Conservation (phyloP, 2,888 invertebrate genomes). For the Nesidiocoris tenuis region DNA sequence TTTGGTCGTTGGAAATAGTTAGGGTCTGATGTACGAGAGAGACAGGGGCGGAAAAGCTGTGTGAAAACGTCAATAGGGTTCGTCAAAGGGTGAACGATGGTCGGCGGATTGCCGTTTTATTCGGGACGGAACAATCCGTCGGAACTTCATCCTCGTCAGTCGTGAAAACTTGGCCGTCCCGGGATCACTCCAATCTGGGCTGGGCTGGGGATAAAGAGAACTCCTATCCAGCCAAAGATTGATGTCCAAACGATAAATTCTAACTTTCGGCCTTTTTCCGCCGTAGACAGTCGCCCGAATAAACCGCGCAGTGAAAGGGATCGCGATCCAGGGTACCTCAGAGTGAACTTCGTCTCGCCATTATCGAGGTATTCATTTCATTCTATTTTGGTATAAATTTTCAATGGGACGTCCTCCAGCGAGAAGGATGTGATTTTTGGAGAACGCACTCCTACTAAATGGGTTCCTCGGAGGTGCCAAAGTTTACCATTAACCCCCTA, state of each 20-base stretch:
- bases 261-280: background rate
- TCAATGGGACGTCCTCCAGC: too few species aligned
- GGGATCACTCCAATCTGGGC: background rate
- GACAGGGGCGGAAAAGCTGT: background rate
- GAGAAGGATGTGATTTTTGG: too few species aligned
- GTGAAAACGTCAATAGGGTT: background rate
- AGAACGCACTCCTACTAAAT: too few species aligned
- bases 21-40: background rate
- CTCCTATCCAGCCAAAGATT: background rate
- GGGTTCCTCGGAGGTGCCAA: too few species aligned
- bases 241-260: background rate
- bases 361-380: too few species aligned
- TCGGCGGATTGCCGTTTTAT: background rate
- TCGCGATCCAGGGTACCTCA: too few species aligned
- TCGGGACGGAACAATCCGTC: background rate
- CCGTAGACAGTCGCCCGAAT: background rate
- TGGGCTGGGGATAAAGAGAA: background rate
- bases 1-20: background rate
- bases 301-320: too few species aligned
- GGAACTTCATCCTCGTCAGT: background rate
- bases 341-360: too few species aligned
- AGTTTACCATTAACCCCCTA: too few species aligned
- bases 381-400: too few species aligned
- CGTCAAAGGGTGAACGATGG: background rate
- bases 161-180: background rate